Percentiles rank a stretch among this genome's conserved stretches.
Evolutionary conservation across 2,888 invertebrate genomes (phyloP).

Genomic region (Cosmorhoe ocellata): DNA sequence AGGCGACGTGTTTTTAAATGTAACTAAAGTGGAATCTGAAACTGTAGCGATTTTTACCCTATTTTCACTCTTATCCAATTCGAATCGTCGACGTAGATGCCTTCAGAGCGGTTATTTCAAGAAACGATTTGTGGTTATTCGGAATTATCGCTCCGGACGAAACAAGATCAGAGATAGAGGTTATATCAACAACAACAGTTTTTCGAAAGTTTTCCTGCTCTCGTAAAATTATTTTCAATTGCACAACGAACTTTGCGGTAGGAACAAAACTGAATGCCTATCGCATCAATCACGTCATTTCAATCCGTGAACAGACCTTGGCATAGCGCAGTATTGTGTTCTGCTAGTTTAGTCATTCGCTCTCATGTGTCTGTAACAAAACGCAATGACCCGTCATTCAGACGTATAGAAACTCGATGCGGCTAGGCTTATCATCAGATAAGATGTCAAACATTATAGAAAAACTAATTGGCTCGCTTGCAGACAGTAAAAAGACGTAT

Average conservation of each 20-base stretch:
- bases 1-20: conserved; percentile 60
- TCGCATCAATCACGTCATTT: not conserved
- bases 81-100: conserved; percentile 13
- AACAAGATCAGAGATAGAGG: conserved; percentile 9
- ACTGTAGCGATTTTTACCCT: conserved; percentile 41
- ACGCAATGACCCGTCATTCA: conserved; percentile 11
- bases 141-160: conserved; percentile 8
- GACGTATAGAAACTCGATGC: conserved; percentile 1
- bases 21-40: conserved; percentile 44
- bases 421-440: too few species aligned
- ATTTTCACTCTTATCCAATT: conserved; percentile 30
- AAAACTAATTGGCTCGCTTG: too few species aligned
- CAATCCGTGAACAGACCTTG: conserved; percentile 3
- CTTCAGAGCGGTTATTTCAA: conserved; percentile 12
- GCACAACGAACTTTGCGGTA: too few species aligned
- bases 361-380: conserved; percentile 13
- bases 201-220: conserved; percentile 3
- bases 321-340: conserved; percentile 2
- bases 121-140: conserved; percentile 19
- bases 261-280: too few species aligned
- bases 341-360: conserved; percentile 5
- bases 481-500: too few species aligned
- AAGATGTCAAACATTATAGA: too few species aligned
- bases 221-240: not conserved
- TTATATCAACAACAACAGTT: conserved; percentile 7